Evolutionary conservation across 2,113 vertebrate genomes (phyloP), one percentile per base, ranked within the genome.

Genomic region (Paradoxurus hermaphroditus): DNA sequence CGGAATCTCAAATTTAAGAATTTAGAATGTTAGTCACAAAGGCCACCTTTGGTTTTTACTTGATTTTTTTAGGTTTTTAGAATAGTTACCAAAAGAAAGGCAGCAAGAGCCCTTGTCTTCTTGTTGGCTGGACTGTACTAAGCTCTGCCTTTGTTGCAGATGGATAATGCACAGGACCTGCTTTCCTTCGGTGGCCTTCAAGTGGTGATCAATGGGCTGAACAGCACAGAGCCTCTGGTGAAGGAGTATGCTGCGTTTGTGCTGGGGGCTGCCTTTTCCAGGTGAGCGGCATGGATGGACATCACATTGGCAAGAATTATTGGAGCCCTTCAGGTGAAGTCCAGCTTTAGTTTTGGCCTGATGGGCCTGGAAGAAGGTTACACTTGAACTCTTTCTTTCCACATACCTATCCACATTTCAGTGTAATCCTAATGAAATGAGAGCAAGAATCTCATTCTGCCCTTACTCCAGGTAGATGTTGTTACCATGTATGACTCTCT

Each of bases 91-190:
- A 67, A 84, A 96, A 92, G 68, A 90, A 91, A 83, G 53, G 14
- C 29, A 82, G 4, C 79, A 5, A 70, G 75, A 83, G 18, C 36
- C 77, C 46, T 92, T 51, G 44, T 88, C 78, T 27, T 39, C 44
- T 91, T 79, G 31, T 49, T 90, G n/a, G 23, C 39, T 86, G 0
- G 53, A 29, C 36, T 92, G 0, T 62, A 59, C 92, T 97, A 93
- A 98, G 73, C 56, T 62, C 2, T 39, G 36, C 94, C 44, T 96
- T 98, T 97, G 91, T 97, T 97, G 39, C 97, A 99, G 99, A 99
- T 99, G 98, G 99, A 99, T 98, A 99, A 99, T 39, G 99, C 99
- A 0, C 99, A 99, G 97, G 99, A 99, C 88, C 98, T 99, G 95
- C 99, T 99, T 87, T 99, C 99, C 19, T 98, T 99, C 95, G 99